A percentile compares a stretch with the other conserved stretches of the same genome.
These are phyloP conservation scores for Sakesphorus luctuosus DNA, from an alignment of 2,113 vertebrate genomes.

Conservation along the genomic window DNA sequence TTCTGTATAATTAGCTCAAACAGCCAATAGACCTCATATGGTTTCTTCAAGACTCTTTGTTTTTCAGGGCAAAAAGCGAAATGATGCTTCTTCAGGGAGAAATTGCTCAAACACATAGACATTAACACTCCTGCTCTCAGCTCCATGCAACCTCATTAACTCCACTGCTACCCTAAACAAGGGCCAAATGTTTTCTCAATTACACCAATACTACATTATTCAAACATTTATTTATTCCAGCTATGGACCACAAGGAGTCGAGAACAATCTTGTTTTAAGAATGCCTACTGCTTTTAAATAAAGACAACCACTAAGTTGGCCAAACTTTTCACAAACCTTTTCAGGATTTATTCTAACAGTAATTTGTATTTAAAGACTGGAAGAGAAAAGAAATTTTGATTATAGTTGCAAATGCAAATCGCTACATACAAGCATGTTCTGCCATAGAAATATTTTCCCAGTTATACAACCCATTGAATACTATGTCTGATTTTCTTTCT, in stretches of 20 bases:
- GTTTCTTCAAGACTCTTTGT: background rate
- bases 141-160: background rate
- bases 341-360: background rate
- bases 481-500: background rate
- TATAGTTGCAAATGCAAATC: background rate
- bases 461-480: background rate
- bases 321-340: background rate
- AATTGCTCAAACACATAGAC: background rate
- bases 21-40: background rate
- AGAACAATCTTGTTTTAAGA: background rate
- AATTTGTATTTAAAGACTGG: background rate
- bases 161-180: background rate
- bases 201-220: background rate
- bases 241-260: background rate
- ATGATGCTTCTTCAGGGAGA: background rate
- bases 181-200: background rate
- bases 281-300: background rate
- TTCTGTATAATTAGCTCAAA: conserved; percentile 12
- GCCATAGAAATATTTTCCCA: background rate
- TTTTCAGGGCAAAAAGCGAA: background rate
- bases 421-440: background rate
- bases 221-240: background rate
- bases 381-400: background rate
- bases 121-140: background rate
- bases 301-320: background rate